Evolutionary conservation across 2,888 invertebrate genomes (phyloP).

Genomic region (Limnephilus rhombicus): DNA sequence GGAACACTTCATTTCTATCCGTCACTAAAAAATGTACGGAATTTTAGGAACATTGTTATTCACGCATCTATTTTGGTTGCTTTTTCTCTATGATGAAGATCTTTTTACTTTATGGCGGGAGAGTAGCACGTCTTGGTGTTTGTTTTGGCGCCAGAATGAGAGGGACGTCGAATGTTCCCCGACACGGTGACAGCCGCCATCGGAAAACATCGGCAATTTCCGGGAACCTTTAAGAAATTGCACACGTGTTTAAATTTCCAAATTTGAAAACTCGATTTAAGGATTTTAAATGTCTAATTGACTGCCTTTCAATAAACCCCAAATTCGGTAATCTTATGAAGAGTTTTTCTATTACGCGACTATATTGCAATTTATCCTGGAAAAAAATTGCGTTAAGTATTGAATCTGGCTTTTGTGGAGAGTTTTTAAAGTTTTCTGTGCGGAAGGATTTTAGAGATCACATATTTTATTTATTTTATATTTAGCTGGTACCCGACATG

Average conservation of each 20-base stretch:
- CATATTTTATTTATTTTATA: too few relatives aligned
- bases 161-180: slow-evolving; percentile 45
- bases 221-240: slow-evolving; percentile 38
- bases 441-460: too few relatives aligned
- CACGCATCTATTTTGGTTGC: not conserved
- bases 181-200: slow-evolving; percentile 18
- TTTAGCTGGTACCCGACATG: too few relatives aligned
- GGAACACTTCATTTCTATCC: not conserved
- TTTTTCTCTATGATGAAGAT: not conserved
- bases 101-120: slow-evolving; percentile 47
- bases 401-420: too few relatives aligned
- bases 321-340: not conserved
- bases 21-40: not conserved
- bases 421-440: too few relatives aligned
- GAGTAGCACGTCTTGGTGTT: slow-evolving; percentile 58
- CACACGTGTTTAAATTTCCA: slow-evolving; percentile 53
- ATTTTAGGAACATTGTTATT: not conserved
- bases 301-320: not conserved
- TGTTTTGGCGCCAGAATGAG: slow-evolving; percentile 64
- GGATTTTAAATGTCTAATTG: not conserved
- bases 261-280: slow-evolving; percentile 11
- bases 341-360: not conserved
- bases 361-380: not conserved
- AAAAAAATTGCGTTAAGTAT: not conserved
- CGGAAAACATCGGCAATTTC: slow-evolving; percentile 49